phyloP scores from a whole-genome alignment of 2,797 vertebrate genomes.

The Diglossa cyanea region DNA sequence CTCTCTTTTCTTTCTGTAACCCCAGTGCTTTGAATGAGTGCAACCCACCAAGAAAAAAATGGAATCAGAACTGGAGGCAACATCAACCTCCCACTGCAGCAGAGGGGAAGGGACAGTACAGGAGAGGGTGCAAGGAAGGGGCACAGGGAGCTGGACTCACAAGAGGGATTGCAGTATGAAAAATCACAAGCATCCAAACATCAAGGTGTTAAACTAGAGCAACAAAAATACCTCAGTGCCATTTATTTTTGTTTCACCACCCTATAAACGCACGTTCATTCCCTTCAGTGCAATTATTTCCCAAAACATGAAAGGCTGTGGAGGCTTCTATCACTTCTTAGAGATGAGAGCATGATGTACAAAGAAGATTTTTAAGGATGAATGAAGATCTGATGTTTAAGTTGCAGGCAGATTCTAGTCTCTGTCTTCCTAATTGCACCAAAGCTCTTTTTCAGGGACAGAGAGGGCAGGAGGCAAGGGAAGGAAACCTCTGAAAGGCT shows the following conservation, averaged over 20 bases:
- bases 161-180: neutral
- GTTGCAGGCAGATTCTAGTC: neutral
- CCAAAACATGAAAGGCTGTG: neutral
- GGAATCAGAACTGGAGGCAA: neutral
- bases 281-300: neutral
- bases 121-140: neutral
- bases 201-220: neutral
- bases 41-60: neutral
- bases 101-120: neutral
- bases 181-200: neutral
- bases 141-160: neutral
- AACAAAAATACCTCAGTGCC: neutral
- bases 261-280: neutral
- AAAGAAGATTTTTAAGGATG: neutral
- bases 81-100: neutral
- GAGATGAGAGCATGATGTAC: neutral
- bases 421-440: neutral
- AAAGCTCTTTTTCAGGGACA: neutral
- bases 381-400: neutral
- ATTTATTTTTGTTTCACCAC: neutral
- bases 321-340: neutral
- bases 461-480: fast-evolving
- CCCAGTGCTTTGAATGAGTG: neutral
- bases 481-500: neutral
- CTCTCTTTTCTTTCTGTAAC: neutral